Evolutionary conservation across 2,888 invertebrate genomes (phyloP).

Genomic region (Erebia epiphron): DNA sequence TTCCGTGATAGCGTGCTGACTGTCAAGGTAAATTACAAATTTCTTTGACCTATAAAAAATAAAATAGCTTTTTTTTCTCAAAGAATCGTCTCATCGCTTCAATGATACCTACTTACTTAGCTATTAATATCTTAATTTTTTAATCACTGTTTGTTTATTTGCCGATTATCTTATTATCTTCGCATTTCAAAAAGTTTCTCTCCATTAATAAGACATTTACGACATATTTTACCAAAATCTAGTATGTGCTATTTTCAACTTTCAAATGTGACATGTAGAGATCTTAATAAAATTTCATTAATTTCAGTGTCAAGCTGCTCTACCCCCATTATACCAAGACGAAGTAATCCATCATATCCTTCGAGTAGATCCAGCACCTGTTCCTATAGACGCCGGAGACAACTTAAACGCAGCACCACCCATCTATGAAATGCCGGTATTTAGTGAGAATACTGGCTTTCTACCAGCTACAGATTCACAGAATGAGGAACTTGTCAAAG

Average conservation of each 20-base stretch:
- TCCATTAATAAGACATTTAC: too few species aligned
- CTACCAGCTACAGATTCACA: slow-evolving; percentile 30
- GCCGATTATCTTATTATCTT: too few species aligned
- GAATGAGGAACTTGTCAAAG: slow-evolving; percentile 24
- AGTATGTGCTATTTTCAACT: too few species aligned
- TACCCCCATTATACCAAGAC: slow-evolving; percentile 69
- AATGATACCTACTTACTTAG: background rate
- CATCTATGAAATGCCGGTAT: slow-evolving; percentile 23
- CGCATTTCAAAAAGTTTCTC: too few species aligned
- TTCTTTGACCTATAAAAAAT: background rate
- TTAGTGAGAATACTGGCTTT: slow-evolving; percentile 22
- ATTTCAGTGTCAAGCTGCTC: slow-evolving; percentile 73
- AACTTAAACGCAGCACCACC: slow-evolving; percentile 14
- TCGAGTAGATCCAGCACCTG: slow-evolving; percentile 25
- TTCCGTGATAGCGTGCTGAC: slow-evolving; percentile 91
- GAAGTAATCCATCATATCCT: slow-evolving; percentile 56
- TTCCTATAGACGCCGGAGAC: slow-evolving; percentile 28
- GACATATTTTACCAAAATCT: too few species aligned
- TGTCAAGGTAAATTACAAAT: slow-evolving; percentile 83
- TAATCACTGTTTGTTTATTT: too few species aligned
- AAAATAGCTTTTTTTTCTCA: background rate
- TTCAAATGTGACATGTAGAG: background rate
- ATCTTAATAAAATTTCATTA: background rate
- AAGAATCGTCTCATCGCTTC: background rate
- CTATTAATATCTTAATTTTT: too few species aligned